phyloP scores from a whole-genome alignment of 2,797 vertebrate genomes.

The Lagocephalus sceleratus region DNA sequence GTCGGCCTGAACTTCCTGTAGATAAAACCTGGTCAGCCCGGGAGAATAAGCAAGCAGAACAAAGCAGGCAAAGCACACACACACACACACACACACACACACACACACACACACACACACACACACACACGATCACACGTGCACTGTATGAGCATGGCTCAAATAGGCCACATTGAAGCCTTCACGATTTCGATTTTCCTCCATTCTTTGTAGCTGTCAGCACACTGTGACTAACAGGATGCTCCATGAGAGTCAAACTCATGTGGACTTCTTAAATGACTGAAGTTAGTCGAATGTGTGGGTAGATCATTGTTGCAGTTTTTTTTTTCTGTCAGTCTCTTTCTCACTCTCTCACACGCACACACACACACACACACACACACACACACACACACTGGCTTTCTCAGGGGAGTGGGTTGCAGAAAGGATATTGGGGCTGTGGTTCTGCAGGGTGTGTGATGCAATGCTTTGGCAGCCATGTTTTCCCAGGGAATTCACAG shows the following conservation, averaged over 20 bases:
- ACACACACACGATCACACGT: conserved; percentile 13
- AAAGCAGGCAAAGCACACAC: conserved; percentile 41
- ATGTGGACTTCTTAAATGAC: conserved; percentile 60
- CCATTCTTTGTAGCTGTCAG: conserved; percentile 67
- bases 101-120: conserved; percentile 9
- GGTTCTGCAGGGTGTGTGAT: conserved; percentile 66
- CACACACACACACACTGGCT: conserved; percentile 30
- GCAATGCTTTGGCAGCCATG: conserved; percentile 68
- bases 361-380: conserved; percentile 10
- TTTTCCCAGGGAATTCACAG: conserved; percentile 65
- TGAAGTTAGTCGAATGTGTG: conserved; percentile 57
- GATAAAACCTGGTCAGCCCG: conserved; percentile 69
- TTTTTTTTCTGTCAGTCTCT: conserved; percentile 17
- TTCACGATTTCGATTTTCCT: conserved; percentile 60
- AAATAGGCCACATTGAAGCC: conserved; percentile 65
- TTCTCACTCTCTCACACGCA: not conserved
- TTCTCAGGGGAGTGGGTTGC: conserved; percentile 44
- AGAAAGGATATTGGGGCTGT: conserved; percentile 56
- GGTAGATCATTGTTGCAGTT: conserved; percentile 56
- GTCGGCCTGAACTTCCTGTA: conserved; percentile 76
- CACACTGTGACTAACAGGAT: conserved; percentile 68
- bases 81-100: conserved; percentile 20
- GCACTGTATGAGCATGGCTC: conserved; percentile 14
- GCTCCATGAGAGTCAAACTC: conserved; percentile 56
- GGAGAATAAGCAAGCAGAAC: conserved; percentile 62